Conservation (phyloP, 2,113 vertebrate species). For the Pan paniscus region DNA sequence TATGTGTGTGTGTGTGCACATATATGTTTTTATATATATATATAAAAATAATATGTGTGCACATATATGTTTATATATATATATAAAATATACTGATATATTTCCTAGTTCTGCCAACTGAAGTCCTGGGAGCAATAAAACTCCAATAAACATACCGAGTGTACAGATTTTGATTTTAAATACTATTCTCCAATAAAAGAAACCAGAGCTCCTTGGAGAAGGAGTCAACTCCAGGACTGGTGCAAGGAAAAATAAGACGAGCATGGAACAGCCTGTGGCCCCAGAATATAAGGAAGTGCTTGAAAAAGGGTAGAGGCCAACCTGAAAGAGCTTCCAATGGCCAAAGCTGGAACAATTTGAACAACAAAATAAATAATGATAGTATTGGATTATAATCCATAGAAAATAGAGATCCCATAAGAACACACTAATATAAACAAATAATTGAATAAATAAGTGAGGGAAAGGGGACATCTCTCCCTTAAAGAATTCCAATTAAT, state of each 20-base stretch:
- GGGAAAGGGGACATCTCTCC: neutral
- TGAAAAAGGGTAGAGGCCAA: neutral
- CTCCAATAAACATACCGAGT: neutral
- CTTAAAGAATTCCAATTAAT: conserved; percentile 34
- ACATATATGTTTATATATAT: neutral
- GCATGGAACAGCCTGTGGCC: neutral
- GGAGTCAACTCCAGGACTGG: neutral
- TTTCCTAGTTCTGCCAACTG: neutral
- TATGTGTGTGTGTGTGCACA: neutral
- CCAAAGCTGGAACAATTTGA: neutral
- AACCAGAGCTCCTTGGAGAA: neutral
- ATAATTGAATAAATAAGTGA: conserved; percentile 29
- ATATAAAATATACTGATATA: neutral
- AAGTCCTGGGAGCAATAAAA: neutral
- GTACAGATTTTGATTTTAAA: conserved; percentile 37
- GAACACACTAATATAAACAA: neutral
- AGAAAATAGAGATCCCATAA: neutral
- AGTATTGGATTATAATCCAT: neutral
- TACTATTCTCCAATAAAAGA: conserved; percentile 3
- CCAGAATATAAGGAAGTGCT: neutral
- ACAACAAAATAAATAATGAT: neutral
- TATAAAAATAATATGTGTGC: neutral
- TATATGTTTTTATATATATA: neutral
- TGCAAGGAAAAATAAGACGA: neutral
- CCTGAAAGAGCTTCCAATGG: neutral